Conservation (phyloP, 2,888 invertebrate species). For the Orthosia gracilis region DNA sequence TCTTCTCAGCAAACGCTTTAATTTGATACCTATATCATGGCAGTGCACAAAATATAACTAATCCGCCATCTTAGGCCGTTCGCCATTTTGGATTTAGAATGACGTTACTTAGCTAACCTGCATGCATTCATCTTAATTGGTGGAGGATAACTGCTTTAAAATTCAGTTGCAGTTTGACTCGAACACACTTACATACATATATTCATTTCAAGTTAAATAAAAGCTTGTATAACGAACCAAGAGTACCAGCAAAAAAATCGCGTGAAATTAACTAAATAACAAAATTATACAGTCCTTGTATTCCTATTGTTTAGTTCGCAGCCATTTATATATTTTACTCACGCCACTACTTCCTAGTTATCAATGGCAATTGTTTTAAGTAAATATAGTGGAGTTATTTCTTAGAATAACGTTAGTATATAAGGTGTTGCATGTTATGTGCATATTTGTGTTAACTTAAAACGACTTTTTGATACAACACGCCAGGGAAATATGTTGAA, state of each 20-base stretch:
- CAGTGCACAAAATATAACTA: too few relatives aligned
- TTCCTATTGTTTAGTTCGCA: conserved; percentile 10
- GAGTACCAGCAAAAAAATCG: neutral
- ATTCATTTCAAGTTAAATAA: too few relatives aligned
- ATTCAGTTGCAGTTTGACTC: too few relatives aligned
- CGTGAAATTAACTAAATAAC: neutral
- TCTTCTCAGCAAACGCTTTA: too few relatives aligned
- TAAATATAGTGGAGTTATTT: conserved; percentile 18
- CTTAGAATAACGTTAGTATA: conserved; percentile 5
- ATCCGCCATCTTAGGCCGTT: too few relatives aligned
- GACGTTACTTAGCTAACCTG: too few relatives aligned
- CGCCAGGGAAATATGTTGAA: neutral
- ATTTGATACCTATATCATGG: too few relatives aligned
- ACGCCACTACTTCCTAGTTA: conserved; percentile 14
- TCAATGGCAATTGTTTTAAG: conserved; percentile 29
- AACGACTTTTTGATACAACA: conserved; percentile 18
- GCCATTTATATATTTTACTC: conserved; percentile 20
- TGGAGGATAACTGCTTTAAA: too few relatives aligned
- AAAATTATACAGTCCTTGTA: conserved; percentile 30
- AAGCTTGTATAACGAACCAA: too few relatives aligned
- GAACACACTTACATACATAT: too few relatives aligned
- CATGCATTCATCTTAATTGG: too few relatives aligned
- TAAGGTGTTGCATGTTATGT: conserved; percentile 25
- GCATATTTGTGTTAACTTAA: conserved; percentile 8
- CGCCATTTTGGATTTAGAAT: too few relatives aligned